Evolutionary conservation across 2,797 vertebrate species (phyloP).

Genomic region (Rhincodon typus): DNA sequence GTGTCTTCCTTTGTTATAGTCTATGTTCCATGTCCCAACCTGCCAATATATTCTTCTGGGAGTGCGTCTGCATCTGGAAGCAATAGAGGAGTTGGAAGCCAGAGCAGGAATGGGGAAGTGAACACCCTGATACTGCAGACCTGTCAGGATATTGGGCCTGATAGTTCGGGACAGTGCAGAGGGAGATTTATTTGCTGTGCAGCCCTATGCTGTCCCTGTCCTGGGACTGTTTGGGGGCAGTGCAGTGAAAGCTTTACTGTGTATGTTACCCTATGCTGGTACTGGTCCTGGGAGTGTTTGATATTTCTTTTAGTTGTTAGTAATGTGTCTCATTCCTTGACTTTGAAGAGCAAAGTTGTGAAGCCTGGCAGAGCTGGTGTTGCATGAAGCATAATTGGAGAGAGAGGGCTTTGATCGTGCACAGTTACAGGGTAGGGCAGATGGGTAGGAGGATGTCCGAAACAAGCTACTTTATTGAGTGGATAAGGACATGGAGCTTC

Average conservation of each 20-base stretch:
- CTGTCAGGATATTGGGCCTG: background rate
- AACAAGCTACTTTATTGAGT: background rate
- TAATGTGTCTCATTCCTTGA: background rate
- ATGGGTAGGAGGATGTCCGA: too few relatives aligned
- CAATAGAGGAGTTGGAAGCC: background rate
- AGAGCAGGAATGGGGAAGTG: background rate
- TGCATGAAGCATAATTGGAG: background rate
- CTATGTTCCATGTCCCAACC: background rate
- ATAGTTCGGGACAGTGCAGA: background rate
- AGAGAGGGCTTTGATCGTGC: background rate
- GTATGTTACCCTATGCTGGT: background rate
- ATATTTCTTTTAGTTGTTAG: background rate
- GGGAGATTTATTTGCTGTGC: background rate
- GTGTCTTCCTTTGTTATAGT: background rate
- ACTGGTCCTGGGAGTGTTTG: background rate
- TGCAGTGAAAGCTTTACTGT: background rate
- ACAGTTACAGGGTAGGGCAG: background rate
- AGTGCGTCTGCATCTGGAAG: too few relatives aligned
- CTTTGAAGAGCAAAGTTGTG: background rate
- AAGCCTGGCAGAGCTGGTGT: background rate
- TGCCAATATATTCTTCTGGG: background rate
- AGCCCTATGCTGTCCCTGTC: too few relatives aligned
- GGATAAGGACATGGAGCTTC: too few relatives aligned
- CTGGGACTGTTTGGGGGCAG: background rate
- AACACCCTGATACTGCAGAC: background rate